These are phyloP conservation scores for Xestia c-nigrum DNA, from an alignment of 2,888 invertebrate species.

Conservation along the genomic window DNA sequence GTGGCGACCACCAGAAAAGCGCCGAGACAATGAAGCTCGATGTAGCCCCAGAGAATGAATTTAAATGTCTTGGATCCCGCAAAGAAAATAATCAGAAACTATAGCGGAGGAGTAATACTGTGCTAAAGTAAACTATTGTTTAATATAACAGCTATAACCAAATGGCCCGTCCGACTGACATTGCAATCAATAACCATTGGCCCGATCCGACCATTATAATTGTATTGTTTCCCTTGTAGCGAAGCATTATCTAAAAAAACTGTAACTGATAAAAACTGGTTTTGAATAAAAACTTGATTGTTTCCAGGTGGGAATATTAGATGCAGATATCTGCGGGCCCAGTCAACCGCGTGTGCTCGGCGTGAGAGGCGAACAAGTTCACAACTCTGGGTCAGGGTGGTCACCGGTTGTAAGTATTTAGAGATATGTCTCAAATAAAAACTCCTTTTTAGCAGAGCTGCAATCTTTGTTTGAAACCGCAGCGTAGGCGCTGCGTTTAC, in stretches of 20 bases:
- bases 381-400: constrained; percentile 99
- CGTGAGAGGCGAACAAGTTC: constrained; percentile 97
- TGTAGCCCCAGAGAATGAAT: too few species aligned
- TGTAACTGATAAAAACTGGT: neutral
- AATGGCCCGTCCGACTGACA: neutral
- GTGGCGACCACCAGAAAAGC: too few species aligned
- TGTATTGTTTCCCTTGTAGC: neutral
- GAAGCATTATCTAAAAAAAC: neutral
- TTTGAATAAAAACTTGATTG: neutral
- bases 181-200: neutral
- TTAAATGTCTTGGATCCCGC: too few species aligned
- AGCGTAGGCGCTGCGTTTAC: neutral
- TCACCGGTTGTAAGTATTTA: constrained; percentile 95
- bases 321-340: constrained; percentile 99
- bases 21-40: too few species aligned
- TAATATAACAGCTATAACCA: neutral
- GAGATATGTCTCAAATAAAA: too few species aligned
- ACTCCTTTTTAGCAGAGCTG: neutral
- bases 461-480: neutral
- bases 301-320: constrained; percentile 96
- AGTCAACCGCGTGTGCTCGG: constrained; percentile 98
- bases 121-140: neutral
- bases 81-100: too few species aligned
- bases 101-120: neutral
- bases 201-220: neutral